Conservation (phyloP, 2,797 vertebrate genomes). For the Megalops cyprinoides region DNA sequence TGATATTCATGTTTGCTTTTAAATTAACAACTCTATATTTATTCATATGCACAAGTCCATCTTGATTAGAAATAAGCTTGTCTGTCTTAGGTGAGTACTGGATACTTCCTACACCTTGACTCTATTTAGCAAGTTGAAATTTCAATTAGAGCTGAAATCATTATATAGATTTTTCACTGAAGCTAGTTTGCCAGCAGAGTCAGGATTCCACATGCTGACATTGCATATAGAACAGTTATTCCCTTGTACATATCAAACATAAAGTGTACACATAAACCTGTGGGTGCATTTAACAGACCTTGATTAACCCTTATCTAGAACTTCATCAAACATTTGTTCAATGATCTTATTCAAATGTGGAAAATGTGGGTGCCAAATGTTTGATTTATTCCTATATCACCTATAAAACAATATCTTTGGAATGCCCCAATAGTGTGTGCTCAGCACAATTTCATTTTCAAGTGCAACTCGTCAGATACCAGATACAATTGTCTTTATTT, state of each 20-base stretch:
- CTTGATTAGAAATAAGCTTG: neutral
- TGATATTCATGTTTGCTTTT: slow-evolving; percentile 7
- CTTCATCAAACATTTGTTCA: neutral
- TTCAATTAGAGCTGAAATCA: slow-evolving; percentile 11
- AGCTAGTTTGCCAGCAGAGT: neutral
- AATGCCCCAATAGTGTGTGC: neutral
- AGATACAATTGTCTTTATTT: neutral
- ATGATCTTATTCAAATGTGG: neutral
- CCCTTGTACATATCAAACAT: no score
- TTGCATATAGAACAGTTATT: neutral
- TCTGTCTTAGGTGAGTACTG: neutral
- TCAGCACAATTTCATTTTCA: no score
- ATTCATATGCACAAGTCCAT: neutral
- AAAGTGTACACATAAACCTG: neutral
- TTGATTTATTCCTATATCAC: no score
- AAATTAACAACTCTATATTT: slow-evolving; percentile 12
- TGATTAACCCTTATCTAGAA: no score
- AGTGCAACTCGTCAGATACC: no score
- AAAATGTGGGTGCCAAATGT: neutral
- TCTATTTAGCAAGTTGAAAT: neutral
- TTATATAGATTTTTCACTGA: neutral
- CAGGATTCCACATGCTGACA: neutral
- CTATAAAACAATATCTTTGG: no score
- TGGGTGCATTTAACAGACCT: neutral
- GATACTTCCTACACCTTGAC: neutral